Evolutionary conservation across 2,113 vertebrate genomes (phyloP), one percentile per base, ranked within the genome.

Genomic region (Gallinago paraguaiae): DNA sequence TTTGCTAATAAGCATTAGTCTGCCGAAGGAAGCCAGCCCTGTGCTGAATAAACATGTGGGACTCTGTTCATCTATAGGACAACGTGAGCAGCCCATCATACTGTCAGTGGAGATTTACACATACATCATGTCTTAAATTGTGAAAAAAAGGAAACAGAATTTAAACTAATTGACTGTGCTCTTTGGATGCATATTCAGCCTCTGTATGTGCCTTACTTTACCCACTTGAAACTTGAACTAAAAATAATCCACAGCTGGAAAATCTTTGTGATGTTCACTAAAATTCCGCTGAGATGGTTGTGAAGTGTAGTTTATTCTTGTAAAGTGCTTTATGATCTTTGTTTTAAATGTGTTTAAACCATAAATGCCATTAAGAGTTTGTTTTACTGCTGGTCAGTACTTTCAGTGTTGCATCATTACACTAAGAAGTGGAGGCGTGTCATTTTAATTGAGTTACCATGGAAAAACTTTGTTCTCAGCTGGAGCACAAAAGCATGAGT

Each of bases 1-100:
- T 93, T 94, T 79, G 96, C 95, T 96, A 96, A 93, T 95, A 96
- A 64, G 92, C 0, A 1, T 46, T 56, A 23, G 23, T 90, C 85
- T 92, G 31, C 79, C 67, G 87, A 85, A 91, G 68, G 43, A 74
- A 93, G 71, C 59, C 82, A 95, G 68, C 88, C 64, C 60, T 59
- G 43, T 7, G 16, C 57, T 35, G 20, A 56, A 74, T 71, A 90
- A 96, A 93, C 68, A 83, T 2, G 3, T 77, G 71, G 59, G 46
- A 59, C 59, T 81, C 46, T 74, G 46, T 60, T 82, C 69, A 53
- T 68, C 83, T 45, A 17, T 30, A 82, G 69, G 33, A 43, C 1
- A 2, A 72, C 50, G 61, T 82, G 57, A 90, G 82, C 41, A 90
- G 89, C 82, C 25, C 64, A 27, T 43, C 17, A 11, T 63, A 35